These are phyloP conservation scores for Pseudococcus jackbeardsleyi DNA, from an alignment of 2,888 invertebrate genomes.

Conservation along the genomic window DNA sequence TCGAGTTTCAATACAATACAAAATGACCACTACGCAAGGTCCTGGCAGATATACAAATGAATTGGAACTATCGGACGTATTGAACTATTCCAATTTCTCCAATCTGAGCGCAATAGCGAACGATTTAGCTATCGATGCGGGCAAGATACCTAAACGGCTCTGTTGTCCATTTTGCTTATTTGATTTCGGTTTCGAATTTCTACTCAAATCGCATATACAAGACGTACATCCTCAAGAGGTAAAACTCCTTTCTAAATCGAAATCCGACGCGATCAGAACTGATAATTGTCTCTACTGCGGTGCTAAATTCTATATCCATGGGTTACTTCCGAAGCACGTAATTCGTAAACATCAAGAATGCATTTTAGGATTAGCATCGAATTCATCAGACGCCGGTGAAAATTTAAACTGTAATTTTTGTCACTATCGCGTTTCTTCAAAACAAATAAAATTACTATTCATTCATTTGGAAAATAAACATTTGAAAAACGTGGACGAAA, in stretches of 20 bases:
- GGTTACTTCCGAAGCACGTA: conserved; percentile 68
- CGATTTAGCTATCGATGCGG: conserved; percentile 67
- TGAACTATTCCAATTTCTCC: neutral
- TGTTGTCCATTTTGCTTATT: conserved; percentile 68
- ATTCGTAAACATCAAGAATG: conserved; percentile 67
- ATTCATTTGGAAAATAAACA: conserved; percentile 68
- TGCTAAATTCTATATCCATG: conserved; percentile 67
- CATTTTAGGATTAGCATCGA: conserved; percentile 67
- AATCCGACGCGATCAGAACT: conserved; percentile 66
- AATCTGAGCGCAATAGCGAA: conserved; percentile 21
- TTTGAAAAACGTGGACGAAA: conserved; percentile 67
- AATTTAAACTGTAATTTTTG: conserved; percentile 68
- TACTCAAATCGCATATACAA: conserved; percentile 68
- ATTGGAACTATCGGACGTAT: neutral
- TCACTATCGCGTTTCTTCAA: conserved; percentile 67
- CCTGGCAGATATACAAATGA: too few relatives aligned
- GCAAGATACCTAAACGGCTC: conserved; percentile 66
- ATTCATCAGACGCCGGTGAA: conserved; percentile 66
- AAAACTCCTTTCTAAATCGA: conserved; percentile 66
- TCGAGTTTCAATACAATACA: too few relatives aligned
- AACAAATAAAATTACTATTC: conserved; percentile 67
- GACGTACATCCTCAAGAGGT: conserved; percentile 67
- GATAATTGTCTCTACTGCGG: conserved; percentile 68
- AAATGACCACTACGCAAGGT: too few relatives aligned
- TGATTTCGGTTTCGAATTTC: conserved; percentile 67